Evolutionary conservation across 2,113 vertebrate genomes (phyloP), one percentile per base, ranked within the genome.

Genomic region (Lipophrys pholis): DNA sequence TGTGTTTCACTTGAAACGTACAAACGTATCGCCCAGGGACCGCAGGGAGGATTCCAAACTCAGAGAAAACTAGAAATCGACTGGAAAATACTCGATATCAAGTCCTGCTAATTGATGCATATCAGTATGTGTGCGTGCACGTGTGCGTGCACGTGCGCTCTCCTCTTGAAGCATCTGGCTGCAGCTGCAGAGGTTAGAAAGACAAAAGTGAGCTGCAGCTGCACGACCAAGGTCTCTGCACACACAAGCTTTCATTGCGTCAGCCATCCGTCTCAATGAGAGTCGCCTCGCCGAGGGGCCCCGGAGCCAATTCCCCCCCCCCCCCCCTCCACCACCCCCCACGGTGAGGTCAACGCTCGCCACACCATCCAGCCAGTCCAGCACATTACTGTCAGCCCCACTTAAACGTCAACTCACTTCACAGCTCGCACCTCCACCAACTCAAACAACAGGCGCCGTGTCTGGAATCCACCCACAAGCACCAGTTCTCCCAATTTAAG

Each of bases 201-300:
- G 82, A 85, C 76, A 87, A 63, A 73, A 12, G 56, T 72, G 77
- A 77, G 64, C 72, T 82, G 75, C 65, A 75, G 76, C 78, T 79
- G 59, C 74, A 70, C 3, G 43, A 66, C 53, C 60, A 63, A 45
- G 38, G 50, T 61, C 56, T 67, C 66, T 41, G 45, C 36, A 62
- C 54, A 65, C 46, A 46, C 35, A 42, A 14, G 11, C 17, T 39
- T 75, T 69, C 56, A 64, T 43, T 69, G 64, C 80, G 80, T 87
- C 78, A 86, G 83, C 81, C 69, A 82, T 91, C 72, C 62, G 79
- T 89, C 78, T 88, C 86, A 80, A 78, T 90, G 71, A 87, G 72
- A 61, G 53, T 16, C n/a, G 40, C 39, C 68, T 43, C 12, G 12
- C 14, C 14, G 5, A n/a, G 1, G 45, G 11, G 45, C 45, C 45